A percentile compares a stretch with the other conserved stretches of the same genome.
phyloP scores from a whole-genome alignment of 2,113 vertebrate genomes.

The Brachyhypopomus occidentalis region DNA sequence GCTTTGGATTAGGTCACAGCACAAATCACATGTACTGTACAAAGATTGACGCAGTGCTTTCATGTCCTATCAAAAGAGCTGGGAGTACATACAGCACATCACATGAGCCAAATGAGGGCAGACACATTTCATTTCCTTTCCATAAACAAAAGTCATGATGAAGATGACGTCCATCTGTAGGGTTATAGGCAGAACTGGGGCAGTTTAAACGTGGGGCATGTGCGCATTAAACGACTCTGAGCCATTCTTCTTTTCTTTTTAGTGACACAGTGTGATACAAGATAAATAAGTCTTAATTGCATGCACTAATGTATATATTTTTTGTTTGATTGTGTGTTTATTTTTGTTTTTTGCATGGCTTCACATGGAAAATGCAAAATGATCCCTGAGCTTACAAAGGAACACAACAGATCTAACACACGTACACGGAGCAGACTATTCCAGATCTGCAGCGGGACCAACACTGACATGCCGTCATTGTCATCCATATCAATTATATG shows the following conservation, averaged over 20 bases:
- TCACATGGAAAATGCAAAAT: conserved; percentile 24
- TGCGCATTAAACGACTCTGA: background rate
- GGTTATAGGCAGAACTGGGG: background rate
- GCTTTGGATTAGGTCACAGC: conserved; percentile 49
- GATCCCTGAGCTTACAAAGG: conserved; percentile 55
- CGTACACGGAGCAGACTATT: background rate
- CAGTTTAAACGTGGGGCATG: background rate
- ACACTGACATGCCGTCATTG: conserved; percentile 1
- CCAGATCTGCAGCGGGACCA: conserved; percentile 26
- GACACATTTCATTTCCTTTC: conserved; percentile 24
- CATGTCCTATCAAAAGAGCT: conserved; percentile 29
- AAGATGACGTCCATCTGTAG: background rate
- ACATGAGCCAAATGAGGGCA: conserved; percentile 26
- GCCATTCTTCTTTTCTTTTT: background rate
- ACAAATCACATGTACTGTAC: conserved; percentile 42
- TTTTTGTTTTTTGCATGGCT: background rate
- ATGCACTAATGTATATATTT: conserved; percentile 43
- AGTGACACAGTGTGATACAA: conserved; percentile 11
- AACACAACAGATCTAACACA: conserved; percentile 18
- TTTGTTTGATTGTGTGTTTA: no score
- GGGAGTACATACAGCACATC: conserved; percentile 23
- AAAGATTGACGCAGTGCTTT: conserved; percentile 16
- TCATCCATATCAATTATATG: conserved; percentile 5
- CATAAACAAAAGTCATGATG: background rate
- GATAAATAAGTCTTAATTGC: conserved; percentile 4